phyloP scores from a whole-genome alignment of 2,113 vertebrate species.

The Oreochromis niloticus region DNA sequence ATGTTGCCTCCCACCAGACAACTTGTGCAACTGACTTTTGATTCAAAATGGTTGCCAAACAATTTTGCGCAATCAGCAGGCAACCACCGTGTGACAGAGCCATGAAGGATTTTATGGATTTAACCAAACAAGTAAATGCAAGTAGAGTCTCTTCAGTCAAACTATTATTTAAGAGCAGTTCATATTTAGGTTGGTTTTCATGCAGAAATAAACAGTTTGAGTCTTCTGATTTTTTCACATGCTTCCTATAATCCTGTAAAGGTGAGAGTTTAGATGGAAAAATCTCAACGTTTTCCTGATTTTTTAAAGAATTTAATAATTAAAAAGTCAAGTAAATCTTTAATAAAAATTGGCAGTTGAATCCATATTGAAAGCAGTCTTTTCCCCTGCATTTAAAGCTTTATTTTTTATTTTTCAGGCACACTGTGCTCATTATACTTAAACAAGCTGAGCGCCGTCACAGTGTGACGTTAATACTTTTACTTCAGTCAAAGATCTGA shows the following conservation, averaged over 20 bases:
- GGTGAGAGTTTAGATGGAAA: neutral
- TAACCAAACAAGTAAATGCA: neutral
- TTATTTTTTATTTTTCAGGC: neutral
- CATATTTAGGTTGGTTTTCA: neutral
- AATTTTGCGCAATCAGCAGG: neutral
- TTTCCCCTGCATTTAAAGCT: neutral
- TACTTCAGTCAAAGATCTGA: neutral
- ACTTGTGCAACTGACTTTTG: accelerated
- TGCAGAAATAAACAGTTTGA: neutral
- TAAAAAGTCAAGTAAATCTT: neutral
- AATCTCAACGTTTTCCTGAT: neutral
- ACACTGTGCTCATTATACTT: neutral
- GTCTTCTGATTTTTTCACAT: neutral
- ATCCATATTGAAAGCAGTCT: neutral
- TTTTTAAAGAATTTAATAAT: neutral
- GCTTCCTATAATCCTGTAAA: neutral
- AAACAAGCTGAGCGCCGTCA: neutral
- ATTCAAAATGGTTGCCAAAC: neutral
- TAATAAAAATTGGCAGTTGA: neutral
- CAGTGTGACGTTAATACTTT: neutral
- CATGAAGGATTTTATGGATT: neutral
- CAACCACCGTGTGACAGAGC: neutral
- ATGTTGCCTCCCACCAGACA: accelerated
- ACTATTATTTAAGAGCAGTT: neutral
- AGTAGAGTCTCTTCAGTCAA: neutral